These are phyloP conservation scores for Silurus glanis DNA, from an alignment of 2,113 vertebrate species.

Conservation along the genomic window DNA sequence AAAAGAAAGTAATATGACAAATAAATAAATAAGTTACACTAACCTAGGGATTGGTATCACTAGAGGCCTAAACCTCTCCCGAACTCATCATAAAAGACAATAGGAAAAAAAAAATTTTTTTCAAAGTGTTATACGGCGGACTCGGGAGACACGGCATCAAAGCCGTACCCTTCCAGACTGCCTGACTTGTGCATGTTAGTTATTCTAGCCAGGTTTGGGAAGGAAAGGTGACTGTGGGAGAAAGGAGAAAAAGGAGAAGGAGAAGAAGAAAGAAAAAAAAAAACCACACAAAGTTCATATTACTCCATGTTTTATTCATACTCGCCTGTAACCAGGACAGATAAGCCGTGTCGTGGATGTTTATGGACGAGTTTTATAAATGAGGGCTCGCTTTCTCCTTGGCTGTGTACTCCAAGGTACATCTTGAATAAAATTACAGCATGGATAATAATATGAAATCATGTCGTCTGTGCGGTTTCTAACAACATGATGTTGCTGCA, in stretches of 20 bases:
- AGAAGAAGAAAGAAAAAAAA: neutral
- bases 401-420: constrained; percentile 8
- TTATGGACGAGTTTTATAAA: constrained; percentile 38
- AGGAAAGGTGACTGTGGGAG: constrained; percentile 34
- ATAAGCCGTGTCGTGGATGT: constrained; percentile 64
- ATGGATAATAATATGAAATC: neutral
- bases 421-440: constrained; percentile 2
- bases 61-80: constrained; percentile 47
- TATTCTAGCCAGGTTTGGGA: constrained; percentile 66
- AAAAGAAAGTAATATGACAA: neutral
- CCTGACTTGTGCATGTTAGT: constrained; percentile 64
- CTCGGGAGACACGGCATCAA: constrained; percentile 62
- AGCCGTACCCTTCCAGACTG: constrained; percentile 59
- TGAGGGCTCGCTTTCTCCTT: constrained; percentile 38
- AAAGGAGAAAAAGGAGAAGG: constrained; percentile 37
- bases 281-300: constrained; percentile 54
- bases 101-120: constrained; percentile 43
- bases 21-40: constrained; percentile 12
- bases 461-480: neutral
- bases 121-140: constrained; percentile 57
- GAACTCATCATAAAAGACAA: constrained; percentile 33
- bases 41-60: constrained; percentile 35
- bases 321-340: constrained; percentile 59
- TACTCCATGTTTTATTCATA: constrained; percentile 71
- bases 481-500: no score